These are phyloP conservation scores for Hydrolagus affinis DNA, from an alignment of 2,113 vertebrate species.

Conservation along the genomic window DNA sequence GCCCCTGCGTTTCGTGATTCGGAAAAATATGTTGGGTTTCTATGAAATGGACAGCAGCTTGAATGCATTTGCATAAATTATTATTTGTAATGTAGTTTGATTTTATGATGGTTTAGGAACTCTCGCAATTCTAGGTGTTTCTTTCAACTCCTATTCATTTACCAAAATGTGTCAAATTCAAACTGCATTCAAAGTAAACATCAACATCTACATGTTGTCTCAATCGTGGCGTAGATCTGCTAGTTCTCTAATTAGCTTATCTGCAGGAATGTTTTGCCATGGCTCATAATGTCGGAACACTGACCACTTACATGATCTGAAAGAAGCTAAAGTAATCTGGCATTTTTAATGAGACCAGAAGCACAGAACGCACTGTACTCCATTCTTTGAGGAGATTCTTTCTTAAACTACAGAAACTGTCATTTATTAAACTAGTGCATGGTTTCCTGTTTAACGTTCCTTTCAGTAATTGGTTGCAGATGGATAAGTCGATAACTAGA, in stretches of 20 bases:
- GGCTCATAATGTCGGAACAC: not conserved
- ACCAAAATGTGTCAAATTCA: too few relatives aligned
- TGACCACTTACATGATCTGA: not conserved
- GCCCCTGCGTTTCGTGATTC: too few relatives aligned
- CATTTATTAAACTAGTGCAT: not conserved
- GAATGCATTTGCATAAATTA: too few relatives aligned
- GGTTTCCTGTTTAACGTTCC: not conserved
- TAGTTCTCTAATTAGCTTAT: not conserved
- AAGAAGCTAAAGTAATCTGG: not conserved
- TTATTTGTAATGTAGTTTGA: too few relatives aligned
- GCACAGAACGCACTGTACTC: not conserved
- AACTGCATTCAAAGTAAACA: too few relatives aligned
- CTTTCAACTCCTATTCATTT: too few relatives aligned
- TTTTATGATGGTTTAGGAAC: too few relatives aligned
- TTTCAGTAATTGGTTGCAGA: constrained; percentile 15
- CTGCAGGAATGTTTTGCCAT: not conserved
- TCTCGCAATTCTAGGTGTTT: too few relatives aligned
- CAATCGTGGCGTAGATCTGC: too few relatives aligned
- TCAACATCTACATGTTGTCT: too few relatives aligned
- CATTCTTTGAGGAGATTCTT: not conserved
- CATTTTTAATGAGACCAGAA: not conserved
- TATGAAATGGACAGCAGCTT: too few relatives aligned
- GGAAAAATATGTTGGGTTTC: too few relatives aligned
- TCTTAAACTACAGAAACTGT: not conserved
- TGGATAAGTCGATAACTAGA: not conserved